Conservation (phyloP, 2,113 vertebrate species). For the Pristiophorus japonicus region DNA sequence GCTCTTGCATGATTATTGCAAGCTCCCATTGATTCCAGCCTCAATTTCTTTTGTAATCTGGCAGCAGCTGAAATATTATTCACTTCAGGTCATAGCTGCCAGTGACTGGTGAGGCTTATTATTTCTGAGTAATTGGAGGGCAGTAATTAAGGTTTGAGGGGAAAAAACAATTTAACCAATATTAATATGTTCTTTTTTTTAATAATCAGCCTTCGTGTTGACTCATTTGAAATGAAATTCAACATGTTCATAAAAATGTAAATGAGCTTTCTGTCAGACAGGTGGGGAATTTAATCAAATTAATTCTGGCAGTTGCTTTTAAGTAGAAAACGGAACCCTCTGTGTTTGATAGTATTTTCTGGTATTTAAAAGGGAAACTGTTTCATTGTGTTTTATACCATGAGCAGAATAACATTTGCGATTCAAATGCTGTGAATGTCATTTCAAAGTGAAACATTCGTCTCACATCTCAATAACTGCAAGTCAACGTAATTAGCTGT, state of each 20-base stretch:
- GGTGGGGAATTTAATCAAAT: not conserved
- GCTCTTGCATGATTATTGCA: not conserved
- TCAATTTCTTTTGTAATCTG: not conserved
- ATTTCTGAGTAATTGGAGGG: not conserved
- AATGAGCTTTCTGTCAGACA: not conserved
- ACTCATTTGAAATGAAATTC: not conserved
- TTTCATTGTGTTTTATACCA: not conserved
- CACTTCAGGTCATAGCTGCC: not conserved
- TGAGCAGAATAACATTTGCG: not conserved
- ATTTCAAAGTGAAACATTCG: not conserved
- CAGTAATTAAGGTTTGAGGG: slow-evolving; percentile 3
- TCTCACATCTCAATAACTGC: not conserved
- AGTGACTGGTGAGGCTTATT: not conserved
- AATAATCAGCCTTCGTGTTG: not conserved
- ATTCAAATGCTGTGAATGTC: not conserved
- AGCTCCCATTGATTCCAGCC: not conserved
- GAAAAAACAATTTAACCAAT: not conserved
- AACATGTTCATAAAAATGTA: not conserved
- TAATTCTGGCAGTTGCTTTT: not conserved
- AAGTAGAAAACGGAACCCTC: no score
- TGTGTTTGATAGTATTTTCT: not conserved
- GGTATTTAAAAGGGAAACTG: not conserved
- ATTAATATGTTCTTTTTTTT: not conserved
- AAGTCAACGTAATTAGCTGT: not conserved
- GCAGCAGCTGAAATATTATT: not conserved